phyloP scores from a whole-genome alignment of 1,140 invertebrate genomes.

The Sminthurinus signatus region DNA sequence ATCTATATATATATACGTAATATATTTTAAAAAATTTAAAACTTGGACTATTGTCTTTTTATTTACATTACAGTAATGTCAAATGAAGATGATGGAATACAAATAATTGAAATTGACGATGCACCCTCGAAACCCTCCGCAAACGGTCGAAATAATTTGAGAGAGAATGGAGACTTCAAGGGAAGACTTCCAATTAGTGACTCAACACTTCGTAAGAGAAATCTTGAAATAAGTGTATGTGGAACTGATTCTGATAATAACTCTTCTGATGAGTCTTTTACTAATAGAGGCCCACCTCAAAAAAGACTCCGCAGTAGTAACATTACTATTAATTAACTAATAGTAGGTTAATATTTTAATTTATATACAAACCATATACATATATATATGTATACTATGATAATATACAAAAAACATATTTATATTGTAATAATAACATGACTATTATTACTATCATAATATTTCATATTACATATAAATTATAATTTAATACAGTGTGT shows the following conservation, averaged over 20 bases:
- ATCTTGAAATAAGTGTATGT: constrained; percentile 40
- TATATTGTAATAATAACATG: too few species aligned
- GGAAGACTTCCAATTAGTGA: constrained; percentile 33
- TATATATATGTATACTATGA: not conserved
- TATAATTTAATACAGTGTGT: too few species aligned
- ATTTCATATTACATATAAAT: too few species aligned
- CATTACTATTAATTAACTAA: constrained; percentile 15
- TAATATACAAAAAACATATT: too few species aligned
- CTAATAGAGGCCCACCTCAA: constrained; percentile 24
- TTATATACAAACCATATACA: not conserved
- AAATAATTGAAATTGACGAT: constrained; percentile 42
- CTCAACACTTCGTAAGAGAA: constrained; percentile 38
- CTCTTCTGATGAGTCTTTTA: constrained; percentile 33
- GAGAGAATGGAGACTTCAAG: constrained; percentile 36
- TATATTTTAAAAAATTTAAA: too few species aligned
- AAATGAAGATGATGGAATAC: constrained; percentile 39
- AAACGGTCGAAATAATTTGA: constrained; percentile 24
- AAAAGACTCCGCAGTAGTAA: constrained; percentile 34
- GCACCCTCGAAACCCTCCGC: constrained; percentile 23
- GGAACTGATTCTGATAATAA: constrained; percentile 37
- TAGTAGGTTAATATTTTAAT: not conserved
- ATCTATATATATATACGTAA: too few species aligned
- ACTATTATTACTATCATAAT: too few species aligned
- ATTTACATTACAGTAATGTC: not conserved
- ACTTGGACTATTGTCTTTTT: too few species aligned